Evolutionary conservation across 2,797 vertebrate species (phyloP), one percentile per base, ranked within the genome.

Genomic region (Centropyge bicolor): DNA sequence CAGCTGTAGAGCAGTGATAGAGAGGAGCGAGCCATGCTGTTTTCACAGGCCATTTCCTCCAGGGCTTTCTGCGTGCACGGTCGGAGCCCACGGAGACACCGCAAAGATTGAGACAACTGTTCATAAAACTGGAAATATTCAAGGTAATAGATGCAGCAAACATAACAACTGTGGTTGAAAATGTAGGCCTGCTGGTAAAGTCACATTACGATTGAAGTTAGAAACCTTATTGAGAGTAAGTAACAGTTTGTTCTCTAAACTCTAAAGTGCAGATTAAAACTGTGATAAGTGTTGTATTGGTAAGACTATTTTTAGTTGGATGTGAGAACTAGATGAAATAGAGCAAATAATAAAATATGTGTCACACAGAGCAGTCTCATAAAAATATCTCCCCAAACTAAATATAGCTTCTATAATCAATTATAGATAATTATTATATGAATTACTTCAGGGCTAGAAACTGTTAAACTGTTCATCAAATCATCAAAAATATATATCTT

Each of bases 11-110:
- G 75, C 75, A 67, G 72, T 77, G 85, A 86, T 81, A 79, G 79
- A 86, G 80, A 71, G 55, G 56, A 80, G 67, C 1, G 52, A 74
- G 65, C 48, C 72, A 11, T 67, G 76, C 74, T 83, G 80, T 70
- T 90, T 92, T 91, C 78, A 90, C 85, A 86, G 85, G 78, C 78
- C 74, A 77, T 89, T 92, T 86, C 86, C 86, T 78, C n/a, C 49
- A n/a, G 20, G 83, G 78, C 49, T 67, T n/a, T 83, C 60, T 85
- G 87, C 81, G 75, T 51, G 69, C 80, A 79, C 84, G 89, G 70
- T 40, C 49, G 5, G 56, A 41, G 51, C 67, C 70, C 14, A 35
- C 48, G 62, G 61, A 82, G 69, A 63, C 76, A 22, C 63, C 0
- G 17, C 6, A 12, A 60, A 57, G 73, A 81, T 49, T 48, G 36